These are phyloP conservation scores for Sylvilagus bachmani DNA, from an alignment of 2,113 vertebrate genomes.

Conservation along the genomic window DNA sequence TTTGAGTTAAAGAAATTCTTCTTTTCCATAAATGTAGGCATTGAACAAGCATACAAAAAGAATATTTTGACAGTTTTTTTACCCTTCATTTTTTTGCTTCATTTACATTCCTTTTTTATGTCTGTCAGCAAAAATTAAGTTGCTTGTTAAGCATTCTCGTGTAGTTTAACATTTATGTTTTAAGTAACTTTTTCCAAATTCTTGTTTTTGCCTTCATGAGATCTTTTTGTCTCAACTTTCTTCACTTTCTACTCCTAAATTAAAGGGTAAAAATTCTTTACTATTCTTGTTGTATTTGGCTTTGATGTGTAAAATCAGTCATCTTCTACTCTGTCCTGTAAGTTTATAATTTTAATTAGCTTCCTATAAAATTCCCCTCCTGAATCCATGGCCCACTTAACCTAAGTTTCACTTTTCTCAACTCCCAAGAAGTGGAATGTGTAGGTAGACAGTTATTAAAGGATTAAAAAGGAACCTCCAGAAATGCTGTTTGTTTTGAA, in stretches of 20 bases:
- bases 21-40: conserved; percentile 8
- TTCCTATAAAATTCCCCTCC: conserved; percentile 60
- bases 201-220: conserved; percentile 64
- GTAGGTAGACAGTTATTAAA: conserved; percentile 70
- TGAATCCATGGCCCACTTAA: conserved; percentile 52
- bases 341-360: conserved; percentile 62
- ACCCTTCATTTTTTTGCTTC: conserved; percentile 63
- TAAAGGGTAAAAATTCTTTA: neutral
- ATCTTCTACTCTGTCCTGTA: neutral
- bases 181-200: conserved; percentile 73
- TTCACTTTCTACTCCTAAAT: neutral
- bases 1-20: conserved; percentile 49
- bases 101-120: conserved; percentile 60
- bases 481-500: conserved; percentile 64
- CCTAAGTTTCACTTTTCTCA: conserved; percentile 46
- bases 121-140: conserved; percentile 64
- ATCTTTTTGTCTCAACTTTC: conserved; percentile 59
- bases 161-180: conserved; percentile 56
- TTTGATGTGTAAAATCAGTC: conserved; percentile 29
- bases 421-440: conserved; percentile 46
- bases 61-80: conserved; percentile 51
- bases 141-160: conserved; percentile 61
- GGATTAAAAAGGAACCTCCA: conserved; percentile 64
- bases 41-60: neutral
- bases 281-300: conserved; percentile 66